Evolutionary conservation across 2,888 invertebrate genomes (phyloP), one percentile per base, ranked within the genome.

Genomic region (Drosophila mimetica): DNA sequence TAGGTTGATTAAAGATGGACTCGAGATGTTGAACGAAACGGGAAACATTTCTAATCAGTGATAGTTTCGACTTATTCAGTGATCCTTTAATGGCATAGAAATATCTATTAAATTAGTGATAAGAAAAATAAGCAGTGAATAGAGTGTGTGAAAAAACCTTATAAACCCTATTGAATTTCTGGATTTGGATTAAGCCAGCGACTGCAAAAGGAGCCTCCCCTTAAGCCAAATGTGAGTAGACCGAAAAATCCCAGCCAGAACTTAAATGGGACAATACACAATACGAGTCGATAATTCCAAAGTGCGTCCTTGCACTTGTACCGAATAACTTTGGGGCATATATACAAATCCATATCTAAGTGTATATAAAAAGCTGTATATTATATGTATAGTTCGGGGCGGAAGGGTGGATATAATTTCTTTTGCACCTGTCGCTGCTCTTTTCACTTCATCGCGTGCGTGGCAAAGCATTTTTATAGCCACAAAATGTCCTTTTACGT

Each of bases 401-500:
- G 58, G 60, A 37, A 39, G 22, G 37, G 14, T 11, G 47, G 18
- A 61, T 64, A 44, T 42, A 55, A 66, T 48, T 66, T 55, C 65
- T 39, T 67, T 67, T 81, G 64, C 79, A 80, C 72, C 76, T 76
- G 84, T 66, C 75, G 76, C 76, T 78, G 65, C 64, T 57, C 51
- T 66, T 84, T 81, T 65, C 50, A 55, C 47, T 77, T 61, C 59
- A 71, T 83, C 75, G 83, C 83, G 84, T 83, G 83, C 84, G 75
- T 83, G 75, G 75, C 64, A 69, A 69, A 72, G 57, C 74, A 75
- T 71, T 83, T 83, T 83, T 74, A 86, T 79, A 74, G 72, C 63
- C 86, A 83, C 86, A 86, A 86, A 83, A 83, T 81, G 81, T 75
- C 77, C 79, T 78, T 86, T 86, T 50, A 74, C 67, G 67, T 76